Evolutionary conservation across 2,888 invertebrate genomes (phyloP).

Genomic region (Asteroscopus sphinx): DNA sequence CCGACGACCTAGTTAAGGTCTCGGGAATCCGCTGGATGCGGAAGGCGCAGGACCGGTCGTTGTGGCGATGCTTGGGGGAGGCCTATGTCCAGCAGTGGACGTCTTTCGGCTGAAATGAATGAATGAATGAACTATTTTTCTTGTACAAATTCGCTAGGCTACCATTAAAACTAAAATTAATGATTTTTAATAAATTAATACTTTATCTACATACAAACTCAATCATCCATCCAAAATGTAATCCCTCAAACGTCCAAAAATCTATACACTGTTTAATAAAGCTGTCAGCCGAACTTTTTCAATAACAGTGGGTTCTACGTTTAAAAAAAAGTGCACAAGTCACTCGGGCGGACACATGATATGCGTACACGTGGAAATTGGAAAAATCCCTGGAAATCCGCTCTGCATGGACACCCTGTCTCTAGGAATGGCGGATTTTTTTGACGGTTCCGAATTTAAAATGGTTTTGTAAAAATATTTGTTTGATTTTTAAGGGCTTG

Average conservation of each 20-base stretch:
- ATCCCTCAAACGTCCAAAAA: conserved; percentile 33
- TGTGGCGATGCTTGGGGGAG: too few relatives aligned
- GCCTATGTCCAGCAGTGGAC: too few relatives aligned
- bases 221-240: conserved; percentile 11
- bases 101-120: too few relatives aligned
- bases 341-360: conserved; percentile 77
- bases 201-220: conserved; percentile 5
- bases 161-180: too few relatives aligned
- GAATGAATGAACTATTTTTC: too few relatives aligned
- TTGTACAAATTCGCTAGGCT: too few relatives aligned
- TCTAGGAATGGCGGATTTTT: conserved; percentile 36
- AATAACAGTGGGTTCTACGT: conserved; percentile 51
- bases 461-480: conserved; percentile 10
- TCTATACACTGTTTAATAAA: conserved; percentile 52
- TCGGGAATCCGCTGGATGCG: too few relatives aligned
- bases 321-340: conserved; percentile 64
- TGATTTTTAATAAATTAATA: too few relatives aligned
- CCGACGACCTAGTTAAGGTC: too few relatives aligned
- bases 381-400: conserved; percentile 75
- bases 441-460: conserved; percentile 22
- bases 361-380: conserved; percentile 79
- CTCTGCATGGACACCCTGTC: conserved; percentile 49
- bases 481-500: neutral
- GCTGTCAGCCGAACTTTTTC: conserved; percentile 61
- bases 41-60: too few relatives aligned